Base-by-base conservation (phyloP, 2,888 invertebrate genomes). In the Apoda limacodes region DNA sequence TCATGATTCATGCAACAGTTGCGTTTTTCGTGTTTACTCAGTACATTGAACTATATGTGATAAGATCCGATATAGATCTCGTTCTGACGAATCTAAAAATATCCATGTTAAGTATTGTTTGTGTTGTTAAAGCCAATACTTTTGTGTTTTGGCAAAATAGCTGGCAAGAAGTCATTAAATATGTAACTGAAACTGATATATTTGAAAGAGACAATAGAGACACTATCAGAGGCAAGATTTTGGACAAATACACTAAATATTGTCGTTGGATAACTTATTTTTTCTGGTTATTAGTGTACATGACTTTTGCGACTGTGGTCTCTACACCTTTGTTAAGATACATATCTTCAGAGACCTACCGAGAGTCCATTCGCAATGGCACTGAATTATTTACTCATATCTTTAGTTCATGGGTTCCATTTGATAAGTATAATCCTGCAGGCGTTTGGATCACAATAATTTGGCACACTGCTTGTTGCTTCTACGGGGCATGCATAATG, bases 391-490 rank as follows among this genome's bases (percentile, higher is more conserved):
- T 74, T 43, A 69, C 69, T 0, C 76, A 74, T 25, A 70, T 78
- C 12, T 70, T 70, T 21, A 75, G 70, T 33, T 62, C 75, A 9
- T 78, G 74, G 74, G 54, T 67, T 52, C 74, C 75, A 2, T 56
- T 69, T 40, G 62, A 76, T 35, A 74, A 74, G 31, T 52, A 70
- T 30, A 47, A 54, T 17, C 54, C 51, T 5, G 71, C 74, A 5
- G 72, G 72, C 4, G 51, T 48, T 24, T 76, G 69, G 69, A 47
- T 71, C 2, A 69, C 66, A 2, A 52, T 72, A 4, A 10, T 54
- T 0, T 65, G 64, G 61, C 75, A 76, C 33, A 36, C 41, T 5
- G 15, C 48, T 0, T 11, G 66, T 5, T 64, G 65, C 34, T 47
- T 45, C 2, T 67, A 66, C 34, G 75, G 75, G 15, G 63, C 55